A percentile compares a stretch with the other conserved stretches of the same genome.
Evolutionary conservation across 2,888 invertebrate species (phyloP).

Genomic region (Carterocephalus palaemon): DNA sequence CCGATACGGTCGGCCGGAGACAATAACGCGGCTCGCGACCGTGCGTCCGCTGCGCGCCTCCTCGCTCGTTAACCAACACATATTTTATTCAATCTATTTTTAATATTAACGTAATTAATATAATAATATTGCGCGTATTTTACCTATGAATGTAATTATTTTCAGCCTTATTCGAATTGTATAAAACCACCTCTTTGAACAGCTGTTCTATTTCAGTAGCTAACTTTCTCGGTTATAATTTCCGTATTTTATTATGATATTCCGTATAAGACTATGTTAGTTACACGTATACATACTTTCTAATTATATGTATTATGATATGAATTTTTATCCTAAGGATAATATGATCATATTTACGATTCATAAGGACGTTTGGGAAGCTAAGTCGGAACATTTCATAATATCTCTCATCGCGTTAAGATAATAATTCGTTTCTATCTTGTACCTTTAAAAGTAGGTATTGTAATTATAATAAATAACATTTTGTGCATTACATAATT

Average conservation of each 20-base stretch:
- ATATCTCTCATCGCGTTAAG: slow-evolving; percentile 77
- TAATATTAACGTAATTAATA: slow-evolving; percentile 77
- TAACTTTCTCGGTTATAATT: slow-evolving; percentile 66
- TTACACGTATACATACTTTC: slow-evolving; percentile 76
- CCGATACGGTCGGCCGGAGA: slow-evolving; percentile 44
- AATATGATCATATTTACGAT: slow-evolving; percentile 72
- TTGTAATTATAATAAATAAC: slow-evolving; percentile 77
- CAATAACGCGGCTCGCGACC: slow-evolving; percentile 54
- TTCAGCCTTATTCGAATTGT: slow-evolving; percentile 78
- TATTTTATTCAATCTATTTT: slow-evolving; percentile 78
- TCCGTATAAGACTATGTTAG: slow-evolving; percentile 77
- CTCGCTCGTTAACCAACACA: slow-evolving; percentile 75
- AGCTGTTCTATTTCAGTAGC: slow-evolving; percentile 73
- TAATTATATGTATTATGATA: slow-evolving; percentile 76
- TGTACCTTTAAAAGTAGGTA: slow-evolving; percentile 77
- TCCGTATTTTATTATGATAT: slow-evolving; percentile 32
- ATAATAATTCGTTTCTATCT: slow-evolving; percentile 76
- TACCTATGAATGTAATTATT: slow-evolving; percentile 77
- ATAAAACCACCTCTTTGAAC: slow-evolving; percentile 75
- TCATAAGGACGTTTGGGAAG: slow-evolving; percentile 70
- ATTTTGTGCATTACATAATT: slow-evolving; percentile 78
- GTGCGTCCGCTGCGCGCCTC: slow-evolving; percentile 55
- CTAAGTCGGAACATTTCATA: slow-evolving; percentile 72
- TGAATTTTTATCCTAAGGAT: slow-evolving; percentile 78
- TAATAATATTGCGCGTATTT: slow-evolving; percentile 75